These are phyloP conservation scores for Brachyopa scutellaris DNA, from an alignment of 2,888 invertebrate species.

Conservation along the genomic window DNA sequence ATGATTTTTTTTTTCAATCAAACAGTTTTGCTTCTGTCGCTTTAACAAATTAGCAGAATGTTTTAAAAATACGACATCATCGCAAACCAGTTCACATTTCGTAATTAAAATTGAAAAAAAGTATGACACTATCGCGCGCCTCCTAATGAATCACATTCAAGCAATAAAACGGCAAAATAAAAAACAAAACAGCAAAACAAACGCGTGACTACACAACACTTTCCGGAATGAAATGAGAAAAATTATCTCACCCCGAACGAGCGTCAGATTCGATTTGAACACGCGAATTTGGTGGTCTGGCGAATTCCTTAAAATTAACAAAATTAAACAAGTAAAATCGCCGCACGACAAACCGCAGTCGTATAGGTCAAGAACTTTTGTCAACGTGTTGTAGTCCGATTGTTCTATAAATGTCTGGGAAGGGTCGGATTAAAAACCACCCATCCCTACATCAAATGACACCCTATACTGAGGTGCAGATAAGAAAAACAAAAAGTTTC, in stretches of 20 bases:
- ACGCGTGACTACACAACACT: constrained; percentile 64
- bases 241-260: constrained; percentile 47
- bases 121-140: constrained; percentile 39
- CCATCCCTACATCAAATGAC: too few relatives aligned
- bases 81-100: neutral
- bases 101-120: neutral
- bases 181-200: constrained; percentile 25
- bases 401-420: neutral
- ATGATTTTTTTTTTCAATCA: too few relatives aligned
- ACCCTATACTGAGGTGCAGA: too few relatives aligned
- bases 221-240: constrained; percentile 69
- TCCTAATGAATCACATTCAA: constrained; percentile 59
- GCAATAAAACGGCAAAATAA: too few relatives aligned
- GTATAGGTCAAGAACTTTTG: constrained; percentile 63
- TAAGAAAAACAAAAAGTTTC: too few relatives aligned
- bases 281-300: constrained; percentile 44
- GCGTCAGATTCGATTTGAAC: constrained; percentile 2
- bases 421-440: neutral
- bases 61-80: neutral
- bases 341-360: constrained; percentile 25
- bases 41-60: constrained; percentile 12
- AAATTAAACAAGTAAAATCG: constrained; percentile 13
- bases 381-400: neutral
- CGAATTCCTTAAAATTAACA: constrained; percentile 37
- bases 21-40: neutral